Evolutionary conservation across 2,113 vertebrate genomes (phyloP), one percentile per base, ranked within the genome.

Genomic region (Dunckerocampus dactyliophorus): DNA sequence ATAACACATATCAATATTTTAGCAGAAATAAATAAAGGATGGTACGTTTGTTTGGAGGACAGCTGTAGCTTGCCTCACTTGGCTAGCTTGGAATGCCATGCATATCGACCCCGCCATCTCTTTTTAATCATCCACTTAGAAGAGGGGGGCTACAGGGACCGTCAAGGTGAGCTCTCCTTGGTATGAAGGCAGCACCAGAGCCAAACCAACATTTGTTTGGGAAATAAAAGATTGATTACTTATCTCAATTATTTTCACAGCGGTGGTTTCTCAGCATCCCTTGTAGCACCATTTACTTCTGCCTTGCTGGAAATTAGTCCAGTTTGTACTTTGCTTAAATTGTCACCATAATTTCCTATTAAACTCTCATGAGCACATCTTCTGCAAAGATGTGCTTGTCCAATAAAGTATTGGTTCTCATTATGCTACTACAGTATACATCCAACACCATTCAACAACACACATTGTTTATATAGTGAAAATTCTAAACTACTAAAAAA

Each of bases 1-100:
- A 98, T 99, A 98, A 98, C 97, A 96, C 84, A 85, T 91, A 98
- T 99, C 93, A 98, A 99, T 99, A 98, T 99, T 99, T 99, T 92
- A 99, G 93, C 92, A 91, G 94, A 98, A 97, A 99, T 99, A 99
- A 99, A 99, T 99, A 98, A 99, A 95, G 94, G 93, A 99, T 99
- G 94, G 92, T 72, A 79, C 93, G 89, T 93, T 93, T 95, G 94
- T 95, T 97, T 95, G 94, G 94, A 95, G 93, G 97, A 99, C 96
- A 98, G 95, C 95, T 98, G 95, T 97, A 95, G 92, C 92, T 85
- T 85, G 72, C 81, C 90, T 90, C 82, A 94, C 95, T 94, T 93
- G 94, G 92, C 79, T 92, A 92, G 92, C 91, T 93, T 79, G 73
- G 94, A 95, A 96, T 88, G 91, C 92, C 80, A 85, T 79, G 85